Evolutionary conservation across 2,113 vertebrate genomes (phyloP).

Genomic region (Myotis brandtii): DNA sequence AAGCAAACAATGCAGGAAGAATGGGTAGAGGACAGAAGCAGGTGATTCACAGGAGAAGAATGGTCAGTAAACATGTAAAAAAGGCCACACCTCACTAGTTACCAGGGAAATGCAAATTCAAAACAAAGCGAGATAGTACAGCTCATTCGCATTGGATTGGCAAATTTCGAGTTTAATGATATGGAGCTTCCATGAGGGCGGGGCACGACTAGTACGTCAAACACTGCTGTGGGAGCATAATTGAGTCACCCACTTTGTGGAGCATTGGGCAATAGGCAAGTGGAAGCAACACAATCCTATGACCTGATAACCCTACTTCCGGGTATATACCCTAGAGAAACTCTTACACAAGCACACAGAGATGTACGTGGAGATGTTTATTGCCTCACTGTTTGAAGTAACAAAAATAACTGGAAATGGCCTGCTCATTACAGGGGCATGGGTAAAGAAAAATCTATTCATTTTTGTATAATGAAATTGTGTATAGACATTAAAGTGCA

Average conservation of each 20-base stretch:
- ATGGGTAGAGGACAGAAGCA: background rate
- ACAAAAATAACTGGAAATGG: background rate
- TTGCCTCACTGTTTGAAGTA: background rate
- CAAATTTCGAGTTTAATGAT: background rate
- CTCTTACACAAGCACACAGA: background rate
- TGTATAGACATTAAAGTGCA: constrained; percentile 40
- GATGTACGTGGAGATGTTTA: background rate
- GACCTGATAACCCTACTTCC: background rate
- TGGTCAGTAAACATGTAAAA: background rate
- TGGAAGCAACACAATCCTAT: background rate
- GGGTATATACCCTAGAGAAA: background rate
- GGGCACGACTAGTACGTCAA: background rate
- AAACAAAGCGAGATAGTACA: background rate
- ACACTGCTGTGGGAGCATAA: background rate
- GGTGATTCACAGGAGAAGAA: background rate
- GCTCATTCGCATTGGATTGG: background rate
- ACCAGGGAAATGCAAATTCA: background rate
- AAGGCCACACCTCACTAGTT: background rate
- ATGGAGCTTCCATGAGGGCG: background rate
- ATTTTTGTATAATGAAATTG: constrained; percentile 39
- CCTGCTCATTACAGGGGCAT: background rate
- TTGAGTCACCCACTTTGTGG: background rate
- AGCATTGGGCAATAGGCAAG: background rate
- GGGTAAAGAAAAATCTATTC: background rate
- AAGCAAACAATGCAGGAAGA: background rate